phyloP scores from a whole-genome alignment of 2,888 invertebrate genomes.

The Trissolcus brochymenae region DNA sequence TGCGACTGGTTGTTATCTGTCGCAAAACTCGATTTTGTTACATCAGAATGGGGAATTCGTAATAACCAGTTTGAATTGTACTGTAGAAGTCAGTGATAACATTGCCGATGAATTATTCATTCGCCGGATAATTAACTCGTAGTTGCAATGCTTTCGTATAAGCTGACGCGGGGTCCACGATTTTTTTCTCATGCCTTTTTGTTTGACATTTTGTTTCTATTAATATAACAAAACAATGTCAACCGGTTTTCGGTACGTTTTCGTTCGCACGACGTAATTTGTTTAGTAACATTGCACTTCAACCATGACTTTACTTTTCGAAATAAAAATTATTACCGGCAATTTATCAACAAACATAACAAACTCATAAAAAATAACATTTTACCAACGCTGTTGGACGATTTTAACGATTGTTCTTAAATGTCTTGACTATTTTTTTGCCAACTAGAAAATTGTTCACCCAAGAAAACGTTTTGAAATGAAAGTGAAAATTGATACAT shows the following conservation, averaged over 20 bases:
- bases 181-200: slow-evolving; percentile 18
- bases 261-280: background rate
- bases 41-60: slow-evolving; percentile 46
- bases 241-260: slow-evolving; percentile 13
- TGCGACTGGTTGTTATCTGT: slow-evolving; percentile 19
- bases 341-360: too few relatives aligned
- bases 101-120: slow-evolving; percentile 39
- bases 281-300: slow-evolving; percentile 52
- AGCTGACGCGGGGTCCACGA: background rate
- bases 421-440: too few relatives aligned
- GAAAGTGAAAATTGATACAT: too few relatives aligned
- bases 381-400: too few relatives aligned
- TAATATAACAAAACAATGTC: background rate
- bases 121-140: slow-evolving; percentile 28
- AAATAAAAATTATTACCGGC: too few relatives aligned
- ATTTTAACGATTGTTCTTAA: too few relatives aligned
- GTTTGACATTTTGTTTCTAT: slow-evolving; percentile 23
- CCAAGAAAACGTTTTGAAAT: too few relatives aligned
- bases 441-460: too few relatives aligned
- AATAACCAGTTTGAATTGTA: slow-evolving; percentile 47
- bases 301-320: slow-evolving; percentile 47
- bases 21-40: slow-evolving; percentile 42
- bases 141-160: slow-evolving; percentile 19
- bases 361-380: too few relatives aligned
- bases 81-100: slow-evolving; percentile 43